Base-by-base conservation (phyloP, 2,888 invertebrate species). In the Axea sp. region DNA sequence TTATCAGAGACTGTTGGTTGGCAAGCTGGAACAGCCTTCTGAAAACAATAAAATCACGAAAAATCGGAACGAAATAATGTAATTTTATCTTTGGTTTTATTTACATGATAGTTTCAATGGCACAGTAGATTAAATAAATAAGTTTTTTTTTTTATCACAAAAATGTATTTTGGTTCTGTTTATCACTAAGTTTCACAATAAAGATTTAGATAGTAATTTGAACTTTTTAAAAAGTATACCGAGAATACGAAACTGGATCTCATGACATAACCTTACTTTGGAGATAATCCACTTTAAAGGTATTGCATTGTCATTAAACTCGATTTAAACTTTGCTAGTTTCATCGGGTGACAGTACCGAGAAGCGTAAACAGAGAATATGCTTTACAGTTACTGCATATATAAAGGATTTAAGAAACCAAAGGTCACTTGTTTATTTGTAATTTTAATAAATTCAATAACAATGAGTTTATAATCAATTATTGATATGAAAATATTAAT, bases 391-490 rank as follows among this genome's bases (percentile, higher is more conserved):
- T 31, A 68, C 62, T 68, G 64, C 68, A 73, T 72, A 41, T 22
- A 65, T 51, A 41, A 57, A 31, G 14, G 53, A 43, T 24, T 39
- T 49, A 64, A 60, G 37, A 35, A 62, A 49, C 26, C 37, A 68
- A 62, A 43, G 77, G 76, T 81, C 77, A 78, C 39, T 65, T 77
- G 78, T 78, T 82, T 82, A 81, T 83, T 82, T 83, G 81, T 82
- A 82, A 83, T 81, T 77, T 24, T 24, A n/a, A n/a, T n/a, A n/a
- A n/a, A n/a, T n/a, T n/a, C n/a, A n/a, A n/a, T n/a, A n/a, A n/a
- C n/a, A n/a, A n/a, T n/a, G n/a, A n/a, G n/a, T n/a, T n/a, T n/a
- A n/a, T n/a, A n/a, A n/a, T n/a, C n/a, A n/a, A n/a, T n/a, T n/a
- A n/a, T n/a, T n/a, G n/a, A n/a, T n/a, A n/a, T n/a, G n/a, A n/a